phyloP scores from a whole-genome alignment of 1,140 invertebrate genomes.

The Reticulitermes speratus region DNA sequence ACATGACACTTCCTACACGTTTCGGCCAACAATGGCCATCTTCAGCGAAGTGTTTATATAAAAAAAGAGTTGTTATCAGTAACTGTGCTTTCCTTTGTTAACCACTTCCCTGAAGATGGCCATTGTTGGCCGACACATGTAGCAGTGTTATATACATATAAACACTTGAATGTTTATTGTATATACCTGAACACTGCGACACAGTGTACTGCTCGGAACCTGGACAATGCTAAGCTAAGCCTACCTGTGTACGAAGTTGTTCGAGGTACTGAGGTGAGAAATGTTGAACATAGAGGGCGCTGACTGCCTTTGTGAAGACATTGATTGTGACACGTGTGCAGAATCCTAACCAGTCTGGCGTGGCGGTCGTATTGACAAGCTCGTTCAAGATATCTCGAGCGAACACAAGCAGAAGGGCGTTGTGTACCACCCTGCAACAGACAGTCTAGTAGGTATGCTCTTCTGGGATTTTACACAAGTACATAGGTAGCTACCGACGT shows the following conservation, averaged over 20 bases:
- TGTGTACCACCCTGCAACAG: slow-evolving; percentile 50
- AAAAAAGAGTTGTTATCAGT: too few relatives aligned
- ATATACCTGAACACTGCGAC: too few relatives aligned
- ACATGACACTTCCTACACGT: too few relatives aligned
- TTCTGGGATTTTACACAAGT: neutral
- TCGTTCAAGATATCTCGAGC: slow-evolving; percentile 51
- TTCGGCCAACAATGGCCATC: too few relatives aligned
- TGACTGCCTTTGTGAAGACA: slow-evolving; percentile 47
- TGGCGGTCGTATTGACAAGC: slow-evolving; percentile 47
- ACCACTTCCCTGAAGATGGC: too few relatives aligned
- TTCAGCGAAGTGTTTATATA: too few relatives aligned
- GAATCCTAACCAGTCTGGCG: slow-evolving; percentile 41
- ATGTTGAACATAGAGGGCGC: slow-evolving; percentile 52
- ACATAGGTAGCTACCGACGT: too few relatives aligned
- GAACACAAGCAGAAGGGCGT: slow-evolving; percentile 51
- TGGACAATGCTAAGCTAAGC: neutral
- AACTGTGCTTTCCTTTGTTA: too few relatives aligned
- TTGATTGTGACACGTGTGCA: slow-evolving; percentile 50
- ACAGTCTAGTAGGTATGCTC: neutral
- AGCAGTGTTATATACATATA: too few relatives aligned
- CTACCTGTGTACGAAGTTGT: slow-evolving; percentile 41
- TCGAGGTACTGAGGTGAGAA: slow-evolving; percentile 49
- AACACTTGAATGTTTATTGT: too few relatives aligned
- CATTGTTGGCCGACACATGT: too few relatives aligned
- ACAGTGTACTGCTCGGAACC: too few relatives aligned